Percentiles rank a stretch among this genome's conserved stretches.
Conservation (phyloP, 2,113 vertebrate species). For the Saguinus imperator region DNA sequence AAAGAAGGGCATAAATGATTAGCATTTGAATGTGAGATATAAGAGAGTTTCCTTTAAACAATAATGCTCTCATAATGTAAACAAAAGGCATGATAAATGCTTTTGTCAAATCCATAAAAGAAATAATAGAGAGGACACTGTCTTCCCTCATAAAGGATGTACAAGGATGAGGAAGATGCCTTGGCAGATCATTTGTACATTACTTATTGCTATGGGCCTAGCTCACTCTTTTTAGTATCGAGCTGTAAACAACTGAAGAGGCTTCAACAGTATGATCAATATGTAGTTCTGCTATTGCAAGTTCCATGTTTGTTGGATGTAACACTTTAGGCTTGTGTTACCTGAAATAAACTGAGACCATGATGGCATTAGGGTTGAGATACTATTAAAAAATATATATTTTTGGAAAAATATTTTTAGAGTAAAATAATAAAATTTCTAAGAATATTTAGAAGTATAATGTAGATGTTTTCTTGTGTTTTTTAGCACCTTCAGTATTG, state of each 20-base stretch:
- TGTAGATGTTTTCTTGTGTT: background rate
- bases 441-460: background rate
- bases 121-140: background rate
- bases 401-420: constrained; percentile 6
- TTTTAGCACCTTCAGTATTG: background rate
- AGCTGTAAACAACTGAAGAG: constrained; percentile 8
- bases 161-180: background rate
- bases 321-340: background rate
- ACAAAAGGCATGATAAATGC: constrained; percentile 38
- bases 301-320: background rate
- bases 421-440: constrained; percentile 5
- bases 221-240: background rate
- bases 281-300: background rate
- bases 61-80: constrained; percentile 38
- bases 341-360: background rate
- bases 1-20: constrained; percentile 53
- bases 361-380: background rate
- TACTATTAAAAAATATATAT: background rate
- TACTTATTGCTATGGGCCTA: background rate
- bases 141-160: background rate
- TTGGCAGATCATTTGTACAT: background rate
- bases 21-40: constrained; percentile 16
- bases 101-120: background rate
- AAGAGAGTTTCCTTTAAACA: constrained; percentile 35
- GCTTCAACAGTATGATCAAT: constrained; percentile 9